phyloP scores from a whole-genome alignment of 2,113 vertebrate genomes.

The Colistium nudipinnis region DNA sequence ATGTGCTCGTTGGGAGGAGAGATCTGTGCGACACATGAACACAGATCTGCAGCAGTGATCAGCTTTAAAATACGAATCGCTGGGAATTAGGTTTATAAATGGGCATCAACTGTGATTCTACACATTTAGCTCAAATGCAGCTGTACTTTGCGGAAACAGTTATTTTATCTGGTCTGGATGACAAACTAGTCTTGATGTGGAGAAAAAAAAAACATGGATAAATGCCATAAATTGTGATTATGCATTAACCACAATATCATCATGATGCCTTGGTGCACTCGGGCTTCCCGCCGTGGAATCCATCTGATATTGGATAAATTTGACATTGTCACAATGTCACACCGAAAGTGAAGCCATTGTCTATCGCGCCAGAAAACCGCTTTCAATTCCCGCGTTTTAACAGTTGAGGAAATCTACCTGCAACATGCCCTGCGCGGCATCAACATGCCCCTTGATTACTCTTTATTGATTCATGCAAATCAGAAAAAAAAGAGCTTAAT shows the following conservation, averaged over 20 bases:
- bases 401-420: neutral
- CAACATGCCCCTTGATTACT: neutral
- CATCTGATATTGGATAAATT: too few relatives aligned
- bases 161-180: too few relatives aligned
- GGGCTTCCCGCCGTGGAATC: too few relatives aligned
- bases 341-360: neutral
- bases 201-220: too few relatives aligned
- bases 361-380: neutral
- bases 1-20: constrained; percentile 92
- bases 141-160: too few relatives aligned
- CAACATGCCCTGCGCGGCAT: neutral
- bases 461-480: neutral
- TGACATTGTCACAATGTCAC: neutral
- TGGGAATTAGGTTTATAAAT: neutral
- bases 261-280: too few relatives aligned
- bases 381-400: neutral
- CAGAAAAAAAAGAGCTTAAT: neutral
- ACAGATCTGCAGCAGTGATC: neutral
- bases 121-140: neutral
- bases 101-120: neutral
- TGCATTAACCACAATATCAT: too few relatives aligned
- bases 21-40: constrained; percentile 76
- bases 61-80: neutral
- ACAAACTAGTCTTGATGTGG: too few relatives aligned
- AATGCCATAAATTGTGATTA: too few relatives aligned